phyloP scores from a whole-genome alignment of 2,113 vertebrate species.

The Erythrolamprus reginae region DNA sequence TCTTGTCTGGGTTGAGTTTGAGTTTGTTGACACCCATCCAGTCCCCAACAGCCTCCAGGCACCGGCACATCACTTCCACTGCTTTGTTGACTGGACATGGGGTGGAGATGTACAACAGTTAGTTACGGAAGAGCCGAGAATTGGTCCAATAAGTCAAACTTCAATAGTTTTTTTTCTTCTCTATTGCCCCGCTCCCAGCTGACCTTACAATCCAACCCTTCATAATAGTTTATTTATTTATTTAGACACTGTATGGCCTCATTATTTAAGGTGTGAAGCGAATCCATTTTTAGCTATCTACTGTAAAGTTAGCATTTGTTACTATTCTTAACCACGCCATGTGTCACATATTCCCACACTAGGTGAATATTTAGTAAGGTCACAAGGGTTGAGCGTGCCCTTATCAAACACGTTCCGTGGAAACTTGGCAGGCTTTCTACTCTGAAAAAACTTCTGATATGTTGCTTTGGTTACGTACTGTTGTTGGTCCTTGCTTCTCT shows the following conservation, averaged over 20 bases:
- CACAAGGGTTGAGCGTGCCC: slow-evolving; percentile 59
- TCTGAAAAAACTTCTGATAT: slow-evolving; percentile 35
- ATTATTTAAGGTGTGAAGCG: slow-evolving; percentile 46
- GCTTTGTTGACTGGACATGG: too few species aligned
- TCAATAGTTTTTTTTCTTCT: background rate
- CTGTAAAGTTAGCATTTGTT: slow-evolving; percentile 52
- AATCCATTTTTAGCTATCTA: slow-evolving; percentile 60
- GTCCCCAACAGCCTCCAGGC: too few species aligned
- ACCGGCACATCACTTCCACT: too few species aligned
- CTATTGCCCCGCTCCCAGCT: background rate
- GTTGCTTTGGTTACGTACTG: slow-evolving; percentile 26
- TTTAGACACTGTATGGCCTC: slow-evolving; percentile 33
- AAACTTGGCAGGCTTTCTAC: slow-evolving; percentile 71
- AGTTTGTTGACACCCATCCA: too few species aligned
- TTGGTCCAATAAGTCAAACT: background rate
- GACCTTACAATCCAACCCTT: background rate
- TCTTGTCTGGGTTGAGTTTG: too few species aligned
- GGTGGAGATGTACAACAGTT: too few species aligned
- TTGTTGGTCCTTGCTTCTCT: background rate
- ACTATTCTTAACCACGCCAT: slow-evolving; percentile 57
- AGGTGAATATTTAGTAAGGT: slow-evolving; percentile 61
- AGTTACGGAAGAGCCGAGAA: background rate
- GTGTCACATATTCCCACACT: slow-evolving; percentile 63
- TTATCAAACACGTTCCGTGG: slow-evolving; percentile 79
- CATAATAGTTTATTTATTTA: background rate